phyloP scores from a whole-genome alignment of 1,140 invertebrate species.

The Drosophila repletoides region DNA sequence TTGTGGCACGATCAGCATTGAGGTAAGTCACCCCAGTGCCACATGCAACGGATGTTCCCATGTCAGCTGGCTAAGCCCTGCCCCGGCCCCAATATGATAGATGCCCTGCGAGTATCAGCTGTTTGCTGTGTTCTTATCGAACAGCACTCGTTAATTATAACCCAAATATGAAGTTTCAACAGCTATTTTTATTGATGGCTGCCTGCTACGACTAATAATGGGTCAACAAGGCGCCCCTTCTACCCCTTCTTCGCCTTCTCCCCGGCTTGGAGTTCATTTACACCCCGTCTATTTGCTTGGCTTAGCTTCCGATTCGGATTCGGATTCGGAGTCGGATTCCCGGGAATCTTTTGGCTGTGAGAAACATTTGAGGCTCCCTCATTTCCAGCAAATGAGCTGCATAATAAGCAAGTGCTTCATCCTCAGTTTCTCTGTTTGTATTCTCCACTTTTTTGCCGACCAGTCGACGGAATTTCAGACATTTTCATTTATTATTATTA shows the following conservation, averaged over 20 bases:
- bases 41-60: slow-evolving; percentile 61
- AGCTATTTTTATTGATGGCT: slow-evolving; percentile 30
- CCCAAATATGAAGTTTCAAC: slow-evolving; percentile 37
- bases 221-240: slow-evolving; percentile 45
- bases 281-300: slow-evolving; percentile 67
- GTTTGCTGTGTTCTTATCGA: slow-evolving; percentile 64
- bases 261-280: slow-evolving; percentile 59
- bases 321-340: neutral
- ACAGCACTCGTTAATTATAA: slow-evolving; percentile 44
- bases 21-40: slow-evolving; percentile 42
- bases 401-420: slow-evolving; percentile 67
- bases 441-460: slow-evolving; percentile 18
- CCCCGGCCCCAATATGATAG: slow-evolving; percentile 58
- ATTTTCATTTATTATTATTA: slow-evolving; percentile 80
- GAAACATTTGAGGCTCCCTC: slow-evolving; percentile 21
- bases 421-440: slow-evolving; percentile 2
- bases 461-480: slow-evolving; percentile 69
- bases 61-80: slow-evolving; percentile 63
- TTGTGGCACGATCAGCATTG: neutral
- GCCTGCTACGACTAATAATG: slow-evolving; percentile 34
- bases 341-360: no score
- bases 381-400: slow-evolving; percentile 64
- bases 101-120: slow-evolving; percentile 56
- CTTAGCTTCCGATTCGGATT: slow-evolving; percentile 64
- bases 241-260: neutral